Conservation (phyloP, 2,797 vertebrate genomes). For the Vipera latastei region DNA sequence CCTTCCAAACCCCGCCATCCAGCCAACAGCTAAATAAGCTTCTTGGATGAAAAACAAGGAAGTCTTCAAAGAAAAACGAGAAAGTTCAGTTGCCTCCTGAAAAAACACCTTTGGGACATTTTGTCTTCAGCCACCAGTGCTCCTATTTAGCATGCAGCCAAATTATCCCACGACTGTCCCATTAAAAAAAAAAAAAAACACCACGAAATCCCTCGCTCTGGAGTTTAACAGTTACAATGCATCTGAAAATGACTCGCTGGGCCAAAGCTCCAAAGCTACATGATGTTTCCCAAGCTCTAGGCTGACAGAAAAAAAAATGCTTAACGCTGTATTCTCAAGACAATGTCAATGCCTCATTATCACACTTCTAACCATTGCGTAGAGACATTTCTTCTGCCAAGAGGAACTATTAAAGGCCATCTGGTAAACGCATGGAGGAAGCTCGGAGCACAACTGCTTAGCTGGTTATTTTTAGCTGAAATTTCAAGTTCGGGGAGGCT, state of each 20-base stretch:
- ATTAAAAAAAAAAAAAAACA: not conserved
- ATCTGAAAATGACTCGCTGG: not conserved
- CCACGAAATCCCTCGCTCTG: not conserved
- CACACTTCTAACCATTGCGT: not conserved
- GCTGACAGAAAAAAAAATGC: not conserved
- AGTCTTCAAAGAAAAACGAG: too few species aligned
- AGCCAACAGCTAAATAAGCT: too few species aligned
- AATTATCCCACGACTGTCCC: not conserved
- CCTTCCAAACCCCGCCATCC: too few species aligned
- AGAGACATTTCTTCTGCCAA: not conserved
- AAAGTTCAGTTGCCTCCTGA: too few species aligned
- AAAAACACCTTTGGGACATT: too few species aligned
- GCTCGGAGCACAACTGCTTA: not conserved
- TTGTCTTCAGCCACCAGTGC: not conserved
- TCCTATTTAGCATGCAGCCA: not conserved
- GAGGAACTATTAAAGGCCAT: conserved; percentile 12
- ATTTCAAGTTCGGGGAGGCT: not conserved
- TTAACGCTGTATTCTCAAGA: not conserved
- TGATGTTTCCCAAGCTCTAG: not conserved
- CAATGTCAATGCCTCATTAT: not conserved
- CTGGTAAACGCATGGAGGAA: conserved; percentile 10
- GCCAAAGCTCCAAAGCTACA: not conserved
- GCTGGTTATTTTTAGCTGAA: conserved; percentile 5
- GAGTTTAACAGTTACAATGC: not conserved
- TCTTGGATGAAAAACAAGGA: too few species aligned